phyloP scores from a whole-genome alignment of 2,113 vertebrate species.

The Myotis davidii region DNA sequence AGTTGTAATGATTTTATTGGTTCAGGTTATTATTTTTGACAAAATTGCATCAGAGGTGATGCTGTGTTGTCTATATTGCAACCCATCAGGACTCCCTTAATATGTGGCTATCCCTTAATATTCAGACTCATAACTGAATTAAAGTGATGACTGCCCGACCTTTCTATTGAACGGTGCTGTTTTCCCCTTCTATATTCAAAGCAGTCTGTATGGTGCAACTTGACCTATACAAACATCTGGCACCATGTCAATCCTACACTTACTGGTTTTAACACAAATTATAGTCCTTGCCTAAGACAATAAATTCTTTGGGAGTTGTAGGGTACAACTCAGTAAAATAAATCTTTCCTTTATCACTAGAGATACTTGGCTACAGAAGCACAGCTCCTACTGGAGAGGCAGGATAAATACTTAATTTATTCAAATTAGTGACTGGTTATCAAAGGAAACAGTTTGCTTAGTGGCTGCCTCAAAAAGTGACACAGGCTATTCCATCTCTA shows the following conservation, averaged over 20 bases:
- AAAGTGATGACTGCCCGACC: background rate
- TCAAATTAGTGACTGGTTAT: background rate
- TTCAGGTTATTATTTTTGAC: background rate
- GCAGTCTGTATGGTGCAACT: background rate
- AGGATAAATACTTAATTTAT: background rate
- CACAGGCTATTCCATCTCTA: background rate
- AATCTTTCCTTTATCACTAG: background rate
- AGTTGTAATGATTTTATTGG: background rate
- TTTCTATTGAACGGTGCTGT: background rate
- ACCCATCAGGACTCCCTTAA: background rate
- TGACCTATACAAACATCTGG: background rate
- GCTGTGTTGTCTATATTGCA: background rate
- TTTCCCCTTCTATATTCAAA: background rate
- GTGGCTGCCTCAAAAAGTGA: background rate
- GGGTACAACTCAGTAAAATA: background rate
- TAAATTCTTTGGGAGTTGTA: background rate
- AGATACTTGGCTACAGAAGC: background rate
- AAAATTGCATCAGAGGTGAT: background rate
- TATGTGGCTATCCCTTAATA: background rate
- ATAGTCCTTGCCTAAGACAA: background rate
- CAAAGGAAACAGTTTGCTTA: background rate
- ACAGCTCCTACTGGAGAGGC: background rate
- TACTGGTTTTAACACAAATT: constrained; percentile 19
- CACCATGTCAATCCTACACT: background rate
- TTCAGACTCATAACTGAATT: background rate